Conservation (phyloP, 1,140 invertebrate genomes). For the Drosophila lini region DNA sequence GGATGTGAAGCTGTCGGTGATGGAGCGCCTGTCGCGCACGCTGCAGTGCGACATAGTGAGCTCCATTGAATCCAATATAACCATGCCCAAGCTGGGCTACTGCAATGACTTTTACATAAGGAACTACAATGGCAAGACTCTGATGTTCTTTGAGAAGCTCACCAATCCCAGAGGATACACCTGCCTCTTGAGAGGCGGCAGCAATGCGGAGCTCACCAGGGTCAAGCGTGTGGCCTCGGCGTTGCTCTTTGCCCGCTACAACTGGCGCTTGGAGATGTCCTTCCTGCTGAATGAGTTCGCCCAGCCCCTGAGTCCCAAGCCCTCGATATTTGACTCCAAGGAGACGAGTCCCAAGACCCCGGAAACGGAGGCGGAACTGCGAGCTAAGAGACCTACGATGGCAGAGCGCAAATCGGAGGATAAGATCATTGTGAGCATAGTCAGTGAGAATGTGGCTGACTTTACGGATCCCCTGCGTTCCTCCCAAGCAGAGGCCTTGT, state of each 20-base stretch:
- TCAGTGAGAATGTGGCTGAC: constrained; percentile 87
- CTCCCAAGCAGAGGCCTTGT: constrained; percentile 25
- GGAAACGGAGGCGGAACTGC: constrained; percentile 39
- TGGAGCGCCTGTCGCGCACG: constrained; percentile 93
- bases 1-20: constrained; percentile 94
- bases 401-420: constrained; percentile 84
- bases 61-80: constrained; percentile 95
- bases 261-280: constrained; percentile 95
- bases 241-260: constrained; percentile 94
- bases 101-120: constrained; percentile 94
- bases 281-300: constrained; percentile 91
- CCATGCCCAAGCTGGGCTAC: constrained; percentile 92
- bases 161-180: constrained; percentile 94
- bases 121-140: constrained; percentile 89
- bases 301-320: constrained; percentile 83
- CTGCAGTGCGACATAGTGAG: constrained; percentile 94
- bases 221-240: constrained; percentile 93
- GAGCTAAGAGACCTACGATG: constrained; percentile 35
- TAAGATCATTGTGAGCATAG: constrained; percentile 84
- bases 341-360: constrained; percentile 66
- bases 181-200: constrained; percentile 93
- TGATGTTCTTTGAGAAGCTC: constrained; percentile 98
- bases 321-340: constrained; percentile 80
- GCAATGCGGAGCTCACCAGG: constrained; percentile 90
- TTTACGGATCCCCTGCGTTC: constrained; percentile 91